Evolutionary conservation across 2,888 invertebrate genomes (phyloP), one percentile per base, ranked within the genome.

Genomic region (Plagiodera versicolora): DNA sequence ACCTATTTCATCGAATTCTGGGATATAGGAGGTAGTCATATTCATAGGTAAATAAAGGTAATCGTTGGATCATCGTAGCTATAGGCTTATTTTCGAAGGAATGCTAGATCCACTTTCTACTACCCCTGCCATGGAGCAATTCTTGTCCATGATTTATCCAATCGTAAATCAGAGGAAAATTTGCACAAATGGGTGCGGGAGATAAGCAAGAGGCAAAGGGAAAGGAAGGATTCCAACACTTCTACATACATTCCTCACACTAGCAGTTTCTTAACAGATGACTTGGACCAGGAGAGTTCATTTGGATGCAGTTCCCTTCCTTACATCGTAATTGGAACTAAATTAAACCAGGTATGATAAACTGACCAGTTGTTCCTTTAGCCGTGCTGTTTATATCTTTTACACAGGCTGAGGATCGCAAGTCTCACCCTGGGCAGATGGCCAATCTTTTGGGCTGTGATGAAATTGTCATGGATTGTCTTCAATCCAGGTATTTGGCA

Each of bases 11-110:
- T 98, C 19, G 98, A 99, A 81, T 83, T 98, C 30, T 99, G 98
- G 92, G 99, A 99, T 78, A 88, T 99, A 56, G 98, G 98, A 4
- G 98, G 98, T 0, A 96, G 95, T 66, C 88, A 92, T 66, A 92
- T 89, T 72, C 98, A 99, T 78, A 39, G 39, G 39, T 39, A 39
- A 39, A 3, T n/a, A 39, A 14, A 1, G 39, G 14, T 4, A 32
- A 6, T 32, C 32, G 2, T 32, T 2, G 6, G 11, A 11, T 2
- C 10, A 32, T 32, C 32, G 10, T 32, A 32, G 6, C 32, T 10
- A 32, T 9, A 10, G 24, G 24, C 4, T 24, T 24, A 24, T 24
- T 39, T 14, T 6, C 39, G 2, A 4, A 87, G 92, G 75, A 96
- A 94, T 78, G 91, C 95, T n/a, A 85, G 98, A 74, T 87, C 90